Percentiles rank a stretch among this genome's conserved stretches.
Conservation (phyloP, 2,888 invertebrate genomes). For the Lymantria dispar region DNA sequence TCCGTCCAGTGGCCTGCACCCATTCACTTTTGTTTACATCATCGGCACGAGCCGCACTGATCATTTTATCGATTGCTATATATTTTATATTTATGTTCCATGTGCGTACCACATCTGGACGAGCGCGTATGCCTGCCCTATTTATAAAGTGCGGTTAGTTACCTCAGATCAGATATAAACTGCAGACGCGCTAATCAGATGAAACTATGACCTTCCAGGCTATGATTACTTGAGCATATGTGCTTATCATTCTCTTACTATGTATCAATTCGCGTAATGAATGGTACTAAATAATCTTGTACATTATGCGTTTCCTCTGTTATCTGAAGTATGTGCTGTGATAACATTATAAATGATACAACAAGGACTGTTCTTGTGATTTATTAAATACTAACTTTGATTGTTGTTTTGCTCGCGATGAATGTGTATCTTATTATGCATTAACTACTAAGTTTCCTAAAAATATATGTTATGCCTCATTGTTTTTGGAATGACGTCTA, state of each 20-base stretch:
- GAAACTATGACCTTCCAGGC: conserved; percentile 22
- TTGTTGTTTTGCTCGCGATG: too few species aligned
- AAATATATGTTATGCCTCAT: too few species aligned
- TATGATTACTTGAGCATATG: not conserved
- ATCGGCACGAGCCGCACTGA: conserved; percentile 48
- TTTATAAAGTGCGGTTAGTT: conserved; percentile 63
- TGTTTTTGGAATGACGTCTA: too few species aligned
- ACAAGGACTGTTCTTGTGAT: too few species aligned
- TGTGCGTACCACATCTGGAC: conserved; percentile 57
- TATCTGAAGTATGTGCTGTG: too few species aligned
- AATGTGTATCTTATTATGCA: too few species aligned
- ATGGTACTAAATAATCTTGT: conserved; percentile 23
- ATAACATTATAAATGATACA: not conserved
- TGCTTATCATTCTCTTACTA: not conserved
- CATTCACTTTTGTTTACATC: conserved; percentile 54
- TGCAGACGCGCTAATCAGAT: conserved; percentile 32
- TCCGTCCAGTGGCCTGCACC: conserved; percentile 20
- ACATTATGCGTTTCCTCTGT: conserved; percentile 12
- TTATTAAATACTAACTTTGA: too few species aligned
- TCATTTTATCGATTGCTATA: conserved; percentile 62
- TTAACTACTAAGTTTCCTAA: too few species aligned
- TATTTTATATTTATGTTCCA: conserved; percentile 52
- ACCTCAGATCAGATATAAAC: conserved; percentile 47
- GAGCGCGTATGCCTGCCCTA: conserved; percentile 59
- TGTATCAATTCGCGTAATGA: not conserved